phyloP scores from a whole-genome alignment of 2,113 vertebrate species.

The Rhagologus leucostigma region DNA sequence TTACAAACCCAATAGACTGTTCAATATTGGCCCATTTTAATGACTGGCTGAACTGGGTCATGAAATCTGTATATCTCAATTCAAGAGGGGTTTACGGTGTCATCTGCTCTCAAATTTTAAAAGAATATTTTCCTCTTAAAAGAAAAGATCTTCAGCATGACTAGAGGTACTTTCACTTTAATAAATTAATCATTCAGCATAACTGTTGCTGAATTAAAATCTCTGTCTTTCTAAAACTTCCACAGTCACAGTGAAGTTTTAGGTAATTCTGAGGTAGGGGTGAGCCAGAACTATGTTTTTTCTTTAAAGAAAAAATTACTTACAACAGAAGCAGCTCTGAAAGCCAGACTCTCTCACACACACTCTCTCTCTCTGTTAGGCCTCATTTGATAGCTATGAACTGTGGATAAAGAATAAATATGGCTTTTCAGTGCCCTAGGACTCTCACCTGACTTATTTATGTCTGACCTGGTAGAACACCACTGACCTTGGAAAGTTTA shows the following conservation, averaged over 20 bases:
- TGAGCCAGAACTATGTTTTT: background rate
- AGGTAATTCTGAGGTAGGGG: background rate
- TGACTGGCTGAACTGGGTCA: background rate
- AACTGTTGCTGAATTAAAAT: background rate
- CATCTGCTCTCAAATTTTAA: background rate
- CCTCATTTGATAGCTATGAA: conserved; percentile 73
- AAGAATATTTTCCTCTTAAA: background rate
- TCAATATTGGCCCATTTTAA: background rate
- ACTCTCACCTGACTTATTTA: conserved; percentile 76
- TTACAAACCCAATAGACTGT: background rate
- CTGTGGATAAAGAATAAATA: conserved; percentile 77
- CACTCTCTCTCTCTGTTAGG: background rate
- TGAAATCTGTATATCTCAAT: background rate
- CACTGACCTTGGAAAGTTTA: conserved; percentile 77
- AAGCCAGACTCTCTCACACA: background rate
- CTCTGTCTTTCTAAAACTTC: background rate
- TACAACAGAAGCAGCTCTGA: conserved; percentile 21
- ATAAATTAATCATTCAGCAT: background rate
- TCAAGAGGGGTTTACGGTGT: background rate
- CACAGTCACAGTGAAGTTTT: background rate
- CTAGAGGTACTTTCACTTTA: background rate
- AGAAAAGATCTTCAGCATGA: background rate
- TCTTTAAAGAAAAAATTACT: background rate
- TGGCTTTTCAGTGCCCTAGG: conserved; percentile 68
- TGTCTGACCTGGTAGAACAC: conserved; percentile 73